Conservation (phyloP, 2,888 invertebrate species). For the Agapostemon virescens region DNA sequence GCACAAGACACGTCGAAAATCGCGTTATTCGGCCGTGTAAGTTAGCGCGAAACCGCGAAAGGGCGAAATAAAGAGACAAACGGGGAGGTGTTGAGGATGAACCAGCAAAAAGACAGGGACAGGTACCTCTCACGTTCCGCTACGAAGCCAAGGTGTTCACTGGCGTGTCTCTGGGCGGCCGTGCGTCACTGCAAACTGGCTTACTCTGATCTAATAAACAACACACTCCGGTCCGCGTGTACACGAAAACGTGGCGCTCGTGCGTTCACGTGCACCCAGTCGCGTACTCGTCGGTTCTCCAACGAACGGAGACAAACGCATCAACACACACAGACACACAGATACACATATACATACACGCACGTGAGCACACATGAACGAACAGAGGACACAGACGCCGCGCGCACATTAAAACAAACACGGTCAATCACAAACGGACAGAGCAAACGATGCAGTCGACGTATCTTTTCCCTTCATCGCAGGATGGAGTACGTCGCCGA, state of each 20-base stretch:
- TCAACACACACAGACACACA: too few species aligned
- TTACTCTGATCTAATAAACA: constrained; percentile 79
- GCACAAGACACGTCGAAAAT: background rate
- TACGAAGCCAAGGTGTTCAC: constrained; percentile 71
- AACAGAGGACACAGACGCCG: background rate
- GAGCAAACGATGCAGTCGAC: background rate
- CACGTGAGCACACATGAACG: background rate
- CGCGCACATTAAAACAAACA: background rate
- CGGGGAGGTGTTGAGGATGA: too few species aligned
- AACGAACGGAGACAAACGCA: background rate
- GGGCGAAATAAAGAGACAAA: background rate
- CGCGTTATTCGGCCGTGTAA: too few species aligned
- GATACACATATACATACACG: background rate
- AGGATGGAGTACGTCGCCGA: background rate
- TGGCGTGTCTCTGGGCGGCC: constrained; percentile 65
- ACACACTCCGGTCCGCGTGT: constrained; percentile 52
- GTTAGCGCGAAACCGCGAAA: too few species aligned
- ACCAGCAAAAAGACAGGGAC: background rate
- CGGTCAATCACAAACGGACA: background rate
- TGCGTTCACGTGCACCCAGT: constrained; percentile 15
- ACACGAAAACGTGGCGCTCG: constrained; percentile 32
- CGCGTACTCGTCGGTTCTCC: background rate
- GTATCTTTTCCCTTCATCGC: background rate
- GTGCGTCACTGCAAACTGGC: constrained; percentile 78
- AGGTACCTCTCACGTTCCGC: constrained; percentile 40